Conservation (phyloP, 2,888 invertebrate species). For the Mythimna vitellina region DNA sequence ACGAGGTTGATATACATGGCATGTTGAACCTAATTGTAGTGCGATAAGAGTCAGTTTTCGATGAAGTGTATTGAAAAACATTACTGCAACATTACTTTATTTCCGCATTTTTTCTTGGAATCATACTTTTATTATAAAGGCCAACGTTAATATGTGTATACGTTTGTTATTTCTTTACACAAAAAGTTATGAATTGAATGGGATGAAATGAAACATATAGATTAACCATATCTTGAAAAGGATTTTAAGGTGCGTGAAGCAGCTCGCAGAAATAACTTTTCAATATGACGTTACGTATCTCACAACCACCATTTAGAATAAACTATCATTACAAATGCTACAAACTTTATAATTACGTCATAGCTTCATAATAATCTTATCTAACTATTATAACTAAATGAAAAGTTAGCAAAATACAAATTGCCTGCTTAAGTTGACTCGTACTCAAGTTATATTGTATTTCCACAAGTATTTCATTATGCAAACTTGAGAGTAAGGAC, state of each 20-base stretch:
- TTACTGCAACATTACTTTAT: not conserved
- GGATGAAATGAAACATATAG: too few relatives aligned
- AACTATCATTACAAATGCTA: conserved; percentile 11
- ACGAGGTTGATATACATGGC: too few relatives aligned
- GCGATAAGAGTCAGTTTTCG: too few relatives aligned
- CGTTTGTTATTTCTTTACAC: too few relatives aligned
- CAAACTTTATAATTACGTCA: conserved; percentile 48
- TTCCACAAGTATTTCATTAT: conserved; percentile 80
- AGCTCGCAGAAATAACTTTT: too few relatives aligned
- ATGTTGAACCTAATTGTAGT: too few relatives aligned
- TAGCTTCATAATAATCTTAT: conserved; percentile 54
- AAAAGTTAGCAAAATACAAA: conserved; percentile 76
- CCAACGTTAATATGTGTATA: too few relatives aligned
- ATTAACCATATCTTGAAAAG: too few relatives aligned
- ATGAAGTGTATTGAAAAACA: too few relatives aligned
- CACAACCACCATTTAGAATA: conserved; percentile 19
- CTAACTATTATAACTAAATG: conserved; percentile 66
- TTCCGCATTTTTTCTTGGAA: not conserved
- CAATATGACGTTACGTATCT: not conserved
- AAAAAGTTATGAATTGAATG: too few relatives aligned
- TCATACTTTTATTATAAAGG: too few relatives aligned
- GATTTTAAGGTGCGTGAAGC: too few relatives aligned
- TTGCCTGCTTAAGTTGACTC: conserved; percentile 74
- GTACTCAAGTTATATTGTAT: conserved; percentile 70
- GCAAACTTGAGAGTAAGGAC: conserved; percentile 75